phyloP scores from a whole-genome alignment of 2,888 invertebrate species.

The Polymixis lichenea region DNA sequence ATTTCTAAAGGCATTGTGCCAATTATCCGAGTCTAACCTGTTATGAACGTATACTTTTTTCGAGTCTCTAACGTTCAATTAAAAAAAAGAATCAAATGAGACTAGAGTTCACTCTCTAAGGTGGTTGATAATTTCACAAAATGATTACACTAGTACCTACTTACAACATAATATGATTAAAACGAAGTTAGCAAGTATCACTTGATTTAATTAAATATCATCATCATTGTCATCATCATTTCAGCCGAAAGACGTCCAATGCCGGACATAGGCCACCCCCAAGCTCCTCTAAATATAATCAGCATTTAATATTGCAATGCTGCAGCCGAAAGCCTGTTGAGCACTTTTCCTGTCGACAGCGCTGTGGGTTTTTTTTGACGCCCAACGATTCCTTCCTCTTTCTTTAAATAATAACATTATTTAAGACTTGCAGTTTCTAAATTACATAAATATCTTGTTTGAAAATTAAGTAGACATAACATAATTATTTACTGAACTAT shows the following conservation, averaged over 20 bases:
- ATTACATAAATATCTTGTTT: background rate
- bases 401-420: background rate
- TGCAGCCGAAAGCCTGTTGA: background rate
- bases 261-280: no score
- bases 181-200: background rate
- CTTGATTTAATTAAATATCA: background rate
- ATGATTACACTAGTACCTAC: background rate
- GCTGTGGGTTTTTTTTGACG: background rate
- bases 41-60: no score
- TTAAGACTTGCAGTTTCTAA: background rate
- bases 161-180: background rate
- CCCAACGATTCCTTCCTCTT: no score
- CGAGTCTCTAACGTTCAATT: background rate
- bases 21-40: background rate
- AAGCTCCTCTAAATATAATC: no score
- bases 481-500: background rate
- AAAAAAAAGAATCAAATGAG: background rate
- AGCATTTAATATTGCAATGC: background rate
- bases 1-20: background rate
- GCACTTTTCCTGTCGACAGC: background rate
- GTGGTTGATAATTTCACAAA: background rate
- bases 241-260: no score
- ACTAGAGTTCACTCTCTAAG: background rate
- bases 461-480: background rate
- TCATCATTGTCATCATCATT: no score